phyloP scores from a whole-genome alignment of 2,888 invertebrate genomes.

The Anodontia alba region DNA sequence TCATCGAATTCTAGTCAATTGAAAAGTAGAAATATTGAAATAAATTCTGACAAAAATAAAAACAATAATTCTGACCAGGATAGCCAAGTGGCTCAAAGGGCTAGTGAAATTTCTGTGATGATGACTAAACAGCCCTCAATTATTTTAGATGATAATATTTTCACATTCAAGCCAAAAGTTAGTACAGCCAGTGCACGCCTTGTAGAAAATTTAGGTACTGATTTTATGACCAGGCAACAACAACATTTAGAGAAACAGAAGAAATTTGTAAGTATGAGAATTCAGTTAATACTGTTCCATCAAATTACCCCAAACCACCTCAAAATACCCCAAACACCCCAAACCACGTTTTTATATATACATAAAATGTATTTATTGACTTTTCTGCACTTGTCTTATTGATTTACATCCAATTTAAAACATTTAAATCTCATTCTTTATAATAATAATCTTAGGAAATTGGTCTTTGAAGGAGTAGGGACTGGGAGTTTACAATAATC shows the following conservation, averaged over 20 bases:
- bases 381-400: no score
- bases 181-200: slow-evolving; percentile 76
- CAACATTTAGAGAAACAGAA: slow-evolving; percentile 77
- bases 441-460: no score
- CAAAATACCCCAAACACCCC: no score
- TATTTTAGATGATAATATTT: slow-evolving; percentile 74
- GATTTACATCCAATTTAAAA: no score
- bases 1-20: neutral
- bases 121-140: slow-evolving; percentile 63
- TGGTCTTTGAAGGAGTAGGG: no score
- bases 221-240: slow-evolving; percentile 80
- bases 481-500: no score
- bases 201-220: slow-evolving; percentile 76
- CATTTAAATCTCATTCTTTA: no score
- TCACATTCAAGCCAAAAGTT: slow-evolving; percentile 79
- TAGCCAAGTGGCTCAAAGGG: neutral
- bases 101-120: slow-evolving; percentile 6
- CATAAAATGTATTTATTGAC: no score
- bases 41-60: neutral
- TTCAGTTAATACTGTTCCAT: no score
- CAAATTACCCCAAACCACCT: no score
- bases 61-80: neutral
- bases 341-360: no score
- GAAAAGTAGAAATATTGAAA: neutral
- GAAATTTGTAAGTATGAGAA: slow-evolving; percentile 74